Percentiles rank a stretch among this genome's conserved stretches.
These are phyloP conservation scores for Toxonevra muliebris DNA, from an alignment of 2,888 invertebrate species.

Conservation along the genomic window DNA sequence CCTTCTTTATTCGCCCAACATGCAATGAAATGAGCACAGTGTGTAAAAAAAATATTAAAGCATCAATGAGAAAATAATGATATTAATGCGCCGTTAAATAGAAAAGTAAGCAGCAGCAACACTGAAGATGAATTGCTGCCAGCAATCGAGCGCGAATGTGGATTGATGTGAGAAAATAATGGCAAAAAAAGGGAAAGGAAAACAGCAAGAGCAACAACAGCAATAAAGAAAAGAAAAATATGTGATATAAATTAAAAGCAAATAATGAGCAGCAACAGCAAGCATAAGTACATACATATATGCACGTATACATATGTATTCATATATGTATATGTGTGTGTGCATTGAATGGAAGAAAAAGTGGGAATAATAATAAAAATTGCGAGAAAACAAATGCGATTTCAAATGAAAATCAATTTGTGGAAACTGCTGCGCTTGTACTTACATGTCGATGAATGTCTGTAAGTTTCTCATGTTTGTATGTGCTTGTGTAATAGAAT, in stretches of 20 bases:
- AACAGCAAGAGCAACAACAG: background rate
- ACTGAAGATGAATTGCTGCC: background rate
- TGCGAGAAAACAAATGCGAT: conserved; percentile 6
- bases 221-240: background rate
- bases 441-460: background rate
- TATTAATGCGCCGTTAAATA: conserved; percentile 53
- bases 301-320: background rate
- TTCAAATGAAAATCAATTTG: conserved; percentile 9
- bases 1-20: too few species aligned
- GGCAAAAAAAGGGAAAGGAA: background rate
- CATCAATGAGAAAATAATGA: conserved; percentile 50
- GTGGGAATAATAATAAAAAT: conserved; percentile 4
- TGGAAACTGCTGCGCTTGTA: too few species aligned
- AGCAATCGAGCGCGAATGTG: background rate
- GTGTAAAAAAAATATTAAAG: background rate
- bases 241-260: background rate
- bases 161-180: background rate
- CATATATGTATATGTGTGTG: background rate
- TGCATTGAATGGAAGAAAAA: background rate
- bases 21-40: too few species aligned
- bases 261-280: background rate
- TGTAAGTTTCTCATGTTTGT: background rate
- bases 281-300: background rate
- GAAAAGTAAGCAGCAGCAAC: conserved; percentile 21
- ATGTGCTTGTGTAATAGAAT: background rate